phyloP scores from a whole-genome alignment of 2,888 invertebrate genomes.

The Cerceris ruficornis region DNA sequence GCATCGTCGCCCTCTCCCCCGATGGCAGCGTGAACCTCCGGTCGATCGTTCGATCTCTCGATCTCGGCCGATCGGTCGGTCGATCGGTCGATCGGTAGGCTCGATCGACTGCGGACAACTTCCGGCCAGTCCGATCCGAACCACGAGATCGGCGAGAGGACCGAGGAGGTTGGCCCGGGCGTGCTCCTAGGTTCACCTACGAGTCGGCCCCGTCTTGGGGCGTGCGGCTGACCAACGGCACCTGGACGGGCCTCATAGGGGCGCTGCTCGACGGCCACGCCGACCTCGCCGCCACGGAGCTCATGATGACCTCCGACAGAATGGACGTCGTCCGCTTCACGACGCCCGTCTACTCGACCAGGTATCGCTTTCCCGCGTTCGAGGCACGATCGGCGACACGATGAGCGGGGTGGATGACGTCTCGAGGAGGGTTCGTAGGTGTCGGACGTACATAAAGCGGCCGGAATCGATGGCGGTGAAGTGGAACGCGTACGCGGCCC shows the following conservation, averaged over 20 bases:
- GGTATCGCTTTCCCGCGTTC: conserved; percentile 54
- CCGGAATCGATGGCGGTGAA: conserved; percentile 72
- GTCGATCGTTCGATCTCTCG: too few species aligned
- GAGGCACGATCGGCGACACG: too few species aligned
- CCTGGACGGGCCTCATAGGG: conserved; percentile 75
- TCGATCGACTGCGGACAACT: background rate
- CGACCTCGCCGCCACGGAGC: conserved; percentile 75
- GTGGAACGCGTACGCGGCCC: conserved; percentile 76
- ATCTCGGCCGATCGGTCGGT: background rate
- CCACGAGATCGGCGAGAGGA: too few species aligned
- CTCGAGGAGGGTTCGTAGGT: too few species aligned
- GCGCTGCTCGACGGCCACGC: conserved; percentile 67
- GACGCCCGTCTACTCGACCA: conserved; percentile 76
- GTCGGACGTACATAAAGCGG: conserved; percentile 75
- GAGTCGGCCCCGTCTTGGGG: conserved; percentile 71
- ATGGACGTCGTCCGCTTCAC: conserved; percentile 74
- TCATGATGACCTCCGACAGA: conserved; percentile 76
- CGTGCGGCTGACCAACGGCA: conserved; percentile 67
- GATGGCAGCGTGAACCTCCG: background rate
- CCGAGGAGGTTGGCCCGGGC: background rate
- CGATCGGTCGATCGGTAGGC: background rate
- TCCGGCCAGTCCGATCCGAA: too few species aligned
- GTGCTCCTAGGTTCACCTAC: conserved; percentile 58
- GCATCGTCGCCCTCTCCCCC: conserved; percentile 9
- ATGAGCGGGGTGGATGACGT: too few species aligned